phyloP scores from a whole-genome alignment of 2,797 vertebrate species.

The Pachyuromys duprasi region DNA sequence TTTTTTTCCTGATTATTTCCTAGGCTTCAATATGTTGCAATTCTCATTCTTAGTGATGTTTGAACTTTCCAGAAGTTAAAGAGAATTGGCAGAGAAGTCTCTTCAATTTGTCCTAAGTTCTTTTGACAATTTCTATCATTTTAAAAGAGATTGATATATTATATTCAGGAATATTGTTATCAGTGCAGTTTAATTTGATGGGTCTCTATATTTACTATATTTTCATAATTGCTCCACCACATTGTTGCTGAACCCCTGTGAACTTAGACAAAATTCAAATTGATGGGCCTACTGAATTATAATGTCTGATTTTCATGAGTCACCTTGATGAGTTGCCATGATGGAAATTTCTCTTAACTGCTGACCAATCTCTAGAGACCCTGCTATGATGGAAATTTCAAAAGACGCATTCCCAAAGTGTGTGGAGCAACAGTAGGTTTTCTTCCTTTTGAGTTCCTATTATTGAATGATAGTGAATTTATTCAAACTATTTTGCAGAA shows the following conservation, averaged over 20 bases:
- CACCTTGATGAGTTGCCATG: not conserved
- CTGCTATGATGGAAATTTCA: slow-evolving; percentile 43
- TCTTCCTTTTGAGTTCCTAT: slow-evolving; percentile 32
- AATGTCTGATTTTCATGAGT: slow-evolving; percentile 25
- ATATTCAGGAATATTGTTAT: slow-evolving; percentile 22
- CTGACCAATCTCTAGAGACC: too few relatives aligned
- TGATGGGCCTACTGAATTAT: not conserved
- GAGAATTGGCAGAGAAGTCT: not conserved
- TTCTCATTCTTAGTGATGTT: slow-evolving; percentile 21
- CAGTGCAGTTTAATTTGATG: not conserved
- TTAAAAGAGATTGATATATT: not conserved
- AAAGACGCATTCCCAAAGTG: slow-evolving; percentile 41
- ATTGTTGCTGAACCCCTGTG: not conserved
- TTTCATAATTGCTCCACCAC: not conserved
- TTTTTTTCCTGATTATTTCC: not conserved
- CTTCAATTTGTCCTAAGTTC: slow-evolving; percentile 32
- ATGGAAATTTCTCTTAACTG: too few relatives aligned
- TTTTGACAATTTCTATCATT: slow-evolving; percentile 36
- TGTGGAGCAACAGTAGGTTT: slow-evolving; percentile 25
- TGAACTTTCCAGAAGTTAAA: slow-evolving; percentile 16
- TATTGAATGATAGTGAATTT: slow-evolving; percentile 25
- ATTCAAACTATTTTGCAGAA: slow-evolving; percentile 36
- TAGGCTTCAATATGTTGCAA: slow-evolving; percentile 11
- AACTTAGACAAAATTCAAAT: not conserved
- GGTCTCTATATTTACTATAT: not conserved